Evolutionary conservation across 2,888 invertebrate species (phyloP), one percentile per base, ranked within the genome.

Genomic region (Pseudococcus viburni): DNA sequence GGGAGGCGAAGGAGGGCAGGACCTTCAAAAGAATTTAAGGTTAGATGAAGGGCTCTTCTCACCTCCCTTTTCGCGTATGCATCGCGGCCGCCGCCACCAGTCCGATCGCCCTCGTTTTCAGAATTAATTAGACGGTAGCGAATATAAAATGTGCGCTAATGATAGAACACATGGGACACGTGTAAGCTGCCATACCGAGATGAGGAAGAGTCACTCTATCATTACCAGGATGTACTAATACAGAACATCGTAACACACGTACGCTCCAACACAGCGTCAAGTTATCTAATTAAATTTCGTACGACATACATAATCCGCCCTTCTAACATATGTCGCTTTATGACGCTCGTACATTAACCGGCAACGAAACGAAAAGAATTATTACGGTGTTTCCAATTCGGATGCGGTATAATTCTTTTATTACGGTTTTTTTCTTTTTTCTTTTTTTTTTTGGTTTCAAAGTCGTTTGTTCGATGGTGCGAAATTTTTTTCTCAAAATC

Each of bases 81-180:
- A 73, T 19, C 86, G 46, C 48, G 39, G 17, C 86, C 42, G 42
- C 86, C 86, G 33, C 64, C 59, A 59, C 85, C 64, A 22, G 59
- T 85, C 85, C 33, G 19, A 64, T 59, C 39, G 33, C 39, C 55
- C 59, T 33, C 64, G 86, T 86, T 86, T 86, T 86, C 73, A 73
- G 68, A 86, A 86, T 86, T 86, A 86, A 86, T 86, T 86, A 86
- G 86, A 86, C 77, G 86, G 86, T 73, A 73, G 86, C 86, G 73
- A 86, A 86, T 86, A 86, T 86, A 86, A 86, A 86, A 86, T 86
- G 86, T 68, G 46, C 86, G 86, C 86, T 86, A 86, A 86, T 86
- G 86, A 86, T 73, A 86, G 86, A 86, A 86, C 86, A 86, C 86
- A 86, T 86, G 86, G 86, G 86, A 86, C 86, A 86, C 86, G 86